Conservation (phyloP, 2,113 vertebrate genomes). For the Donacobius atricapilla region DNA sequence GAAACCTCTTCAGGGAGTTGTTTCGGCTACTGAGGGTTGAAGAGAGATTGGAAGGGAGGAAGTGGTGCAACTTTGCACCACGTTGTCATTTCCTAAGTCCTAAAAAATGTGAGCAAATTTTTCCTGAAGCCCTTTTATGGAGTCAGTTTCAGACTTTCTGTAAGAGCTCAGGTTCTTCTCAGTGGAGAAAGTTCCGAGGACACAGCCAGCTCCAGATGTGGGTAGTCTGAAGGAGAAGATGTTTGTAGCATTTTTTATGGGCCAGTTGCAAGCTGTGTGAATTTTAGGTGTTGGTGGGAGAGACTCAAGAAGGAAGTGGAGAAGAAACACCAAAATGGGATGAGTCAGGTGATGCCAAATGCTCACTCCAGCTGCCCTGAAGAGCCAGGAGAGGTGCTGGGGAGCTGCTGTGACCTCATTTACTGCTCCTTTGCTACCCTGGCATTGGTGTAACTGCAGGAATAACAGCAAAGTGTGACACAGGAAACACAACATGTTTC, state of each 20-base stretch:
- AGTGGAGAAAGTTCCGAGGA: neutral
- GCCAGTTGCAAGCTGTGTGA: neutral
- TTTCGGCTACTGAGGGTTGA: neutral
- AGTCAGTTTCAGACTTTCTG: neutral
- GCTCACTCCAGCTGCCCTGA: rapidly evolving
- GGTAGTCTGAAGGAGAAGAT: neutral
- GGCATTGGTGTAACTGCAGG: neutral
- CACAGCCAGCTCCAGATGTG: neutral
- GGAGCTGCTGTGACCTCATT: neutral
- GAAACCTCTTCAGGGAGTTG: neutral
- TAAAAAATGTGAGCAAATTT: neutral
- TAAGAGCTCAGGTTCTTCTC: neutral
- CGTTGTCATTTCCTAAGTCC: neutral
- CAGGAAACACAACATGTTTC: rapidly evolving
- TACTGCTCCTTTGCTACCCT: too few species aligned
- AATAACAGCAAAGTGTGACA: neutral
- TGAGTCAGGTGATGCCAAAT: neutral
- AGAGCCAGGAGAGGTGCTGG: neutral
- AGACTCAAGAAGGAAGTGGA: neutral
- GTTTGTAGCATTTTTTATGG: neutral
- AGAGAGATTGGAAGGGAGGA: neutral
- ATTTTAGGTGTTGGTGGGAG: neutral
- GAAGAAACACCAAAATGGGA: neutral
- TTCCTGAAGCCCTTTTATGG: neutral
- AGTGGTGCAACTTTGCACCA: neutral